Evolutionary conservation across 1,140 invertebrate genomes (phyloP), one percentile per base, ranked within the genome.

Genomic region (Trachymyrmex cornetzi): DNA sequence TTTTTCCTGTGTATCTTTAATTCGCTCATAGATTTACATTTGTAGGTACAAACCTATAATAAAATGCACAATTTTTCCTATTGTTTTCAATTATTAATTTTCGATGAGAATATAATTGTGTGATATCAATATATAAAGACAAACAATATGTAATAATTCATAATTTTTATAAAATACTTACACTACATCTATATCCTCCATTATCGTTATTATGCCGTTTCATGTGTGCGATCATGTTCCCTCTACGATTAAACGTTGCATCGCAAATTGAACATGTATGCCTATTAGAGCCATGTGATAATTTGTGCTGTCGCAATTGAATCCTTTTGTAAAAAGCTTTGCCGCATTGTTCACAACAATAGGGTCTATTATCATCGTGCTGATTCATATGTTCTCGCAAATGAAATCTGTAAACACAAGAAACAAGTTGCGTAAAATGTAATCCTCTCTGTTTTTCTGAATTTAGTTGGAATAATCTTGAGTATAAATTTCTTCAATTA

Each of bases 241-340:
- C 94, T 77, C 92, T 89, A 22, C 94, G 94, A 92, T 94, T 95
- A 61, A 93, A 94, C 38, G 88, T 89, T 12, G 87, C 22, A 0
- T 88, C 89, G 66, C 93, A 96, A 86, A 94, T 90, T 14, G 92
- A 88, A 90, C 94, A 94, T n/a, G 63, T 59, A 63, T 93, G 90
- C 77, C 90, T 93, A 64, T 93, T 94, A 16, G 59, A 74, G 63
- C 93, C 92, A 77, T 95, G 94, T 7, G 91, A 92, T 38, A 94
- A 82, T 87, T 88, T 92, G 72, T 95, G 94, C 61, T 95, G 94
- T 50, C 94, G 88, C 59, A 95, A 87, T 87, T 94, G 94, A 64
- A 94, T 93, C 69, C 94, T 92, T 85, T 94, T 95, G n/a, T 92
- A 93, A 87, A 96, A 96, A 6, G 93, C 88, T 87, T 96, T 95